Evolutionary conservation across 2,797 vertebrate species (phyloP), one percentile per base, ranked within the genome.

Genomic region (Eidolon dupreanum): DNA sequence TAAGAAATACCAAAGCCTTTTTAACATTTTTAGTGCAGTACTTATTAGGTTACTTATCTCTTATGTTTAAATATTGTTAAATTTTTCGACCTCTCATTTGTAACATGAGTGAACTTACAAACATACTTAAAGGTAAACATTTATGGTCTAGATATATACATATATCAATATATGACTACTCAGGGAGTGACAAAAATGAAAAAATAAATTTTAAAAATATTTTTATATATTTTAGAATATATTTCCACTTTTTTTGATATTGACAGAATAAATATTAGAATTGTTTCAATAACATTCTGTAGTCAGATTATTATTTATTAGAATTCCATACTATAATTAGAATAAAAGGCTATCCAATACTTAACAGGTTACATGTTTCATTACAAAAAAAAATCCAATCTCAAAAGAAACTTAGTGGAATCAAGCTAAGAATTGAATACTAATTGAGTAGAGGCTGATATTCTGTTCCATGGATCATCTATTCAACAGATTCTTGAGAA

Each of bases 401-500:
- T 51, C 53, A 74, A 70, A 55, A 26, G 87, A 65, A 82, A 59
- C 11, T 49, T 36, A 66, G 59, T 55, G 33, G 19, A 59, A 22
- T 77, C 12, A 65, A 3, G 73, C n/a, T 71, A 82, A 88, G 10
- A 78, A 55, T 17, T 74, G 43, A 11, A 79, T 94, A 59, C 22
- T 77, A 28, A 55, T 4, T 68, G 66, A 31, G 11, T 74, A 16
- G 49, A 65, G 12, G 10, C 15, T 75, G 8, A 36, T 63, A 41
- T 81, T 84, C 83, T 57, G 4, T n/a, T 38, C 17, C 38, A 38
- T 57, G 16, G 5, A 36, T 53, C 24, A 88, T 74, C 6, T 41
- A 38, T 82, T 90, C 53, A 78, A 65, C 10, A 78, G 11, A 71
- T 87, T 70, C 57, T 88, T 88, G 57, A 81, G 36, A 94, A 88